These are phyloP conservation scores for Sebastes iracundus DNA, from an alignment of 2,797 vertebrate genomes.

Conservation along the genomic window DNA sequence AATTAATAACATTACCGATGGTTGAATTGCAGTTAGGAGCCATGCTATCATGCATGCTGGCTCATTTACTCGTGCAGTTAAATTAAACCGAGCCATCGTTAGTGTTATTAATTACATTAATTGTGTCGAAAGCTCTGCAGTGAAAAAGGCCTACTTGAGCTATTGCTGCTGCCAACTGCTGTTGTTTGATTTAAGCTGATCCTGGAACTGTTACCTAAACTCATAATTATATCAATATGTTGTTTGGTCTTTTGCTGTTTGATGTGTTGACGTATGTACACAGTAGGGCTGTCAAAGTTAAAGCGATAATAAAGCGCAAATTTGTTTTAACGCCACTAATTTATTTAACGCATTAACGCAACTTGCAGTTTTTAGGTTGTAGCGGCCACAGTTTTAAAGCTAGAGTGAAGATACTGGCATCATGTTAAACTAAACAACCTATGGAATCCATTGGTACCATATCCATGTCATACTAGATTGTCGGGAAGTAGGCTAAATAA, in stretches of 20 bases:
- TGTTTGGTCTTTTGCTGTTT: not conserved
- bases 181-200: not conserved
- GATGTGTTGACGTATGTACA: not conserved
- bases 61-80: not conserved
- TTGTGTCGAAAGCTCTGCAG: not conserved
- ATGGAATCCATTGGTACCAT: no score
- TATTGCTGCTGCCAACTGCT: not conserved
- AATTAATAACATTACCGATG: not conserved
- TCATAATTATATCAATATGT: not conserved
- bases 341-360: no score
- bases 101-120: not conserved
- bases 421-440: no score
- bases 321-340: no score
- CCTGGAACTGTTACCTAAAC: not conserved
- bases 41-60: not conserved
- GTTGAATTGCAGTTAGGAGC: not conserved
- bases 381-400: no score
- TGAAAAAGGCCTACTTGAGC: not conserved
- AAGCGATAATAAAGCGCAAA: no score
- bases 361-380: no score
- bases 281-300: no score
- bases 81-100: not conserved
- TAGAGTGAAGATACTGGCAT: no score
- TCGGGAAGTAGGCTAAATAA: no score
- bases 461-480: no score